Percentiles rank a stretch among this genome's conserved stretches.
phyloP scores from a whole-genome alignment of 2,113 vertebrate genomes.

The Nerophis lumbriciformis region DNA sequence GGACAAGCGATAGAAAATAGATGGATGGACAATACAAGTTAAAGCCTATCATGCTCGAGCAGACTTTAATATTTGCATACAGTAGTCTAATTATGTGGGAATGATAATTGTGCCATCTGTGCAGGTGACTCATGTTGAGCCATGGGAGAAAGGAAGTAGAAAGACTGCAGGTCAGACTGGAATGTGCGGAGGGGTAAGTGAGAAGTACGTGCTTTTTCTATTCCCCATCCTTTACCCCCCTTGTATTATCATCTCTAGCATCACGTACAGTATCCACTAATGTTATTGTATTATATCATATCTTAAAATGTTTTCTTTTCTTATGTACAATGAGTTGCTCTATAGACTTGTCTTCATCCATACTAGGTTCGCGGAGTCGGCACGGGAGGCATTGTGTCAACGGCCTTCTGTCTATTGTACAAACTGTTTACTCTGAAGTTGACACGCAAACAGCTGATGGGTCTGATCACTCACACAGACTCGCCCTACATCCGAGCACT shows the following conservation, averaged over 20 bases:
- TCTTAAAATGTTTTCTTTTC: background rate
- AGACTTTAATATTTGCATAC: too few species aligned
- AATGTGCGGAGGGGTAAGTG: conserved; percentile 99
- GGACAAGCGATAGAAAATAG: too few species aligned
- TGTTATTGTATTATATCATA: background rate
- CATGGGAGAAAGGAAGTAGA: conserved; percentile 97
- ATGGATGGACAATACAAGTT: too few species aligned
- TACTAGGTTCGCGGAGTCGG: conserved; percentile 93
- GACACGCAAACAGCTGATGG: conserved; percentile 98
- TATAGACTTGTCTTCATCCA: conserved; percentile 5
- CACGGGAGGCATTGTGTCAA: conserved; percentile 97
- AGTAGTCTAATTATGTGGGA: too few species aligned
- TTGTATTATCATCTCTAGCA: conserved; percentile 1
- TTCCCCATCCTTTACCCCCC: conserved; percentile 44
- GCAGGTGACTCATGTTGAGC: conserved; percentile 92
- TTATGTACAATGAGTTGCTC: background rate
- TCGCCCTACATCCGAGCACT: conserved; percentile 98
- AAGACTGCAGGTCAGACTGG: conserved; percentile 99
- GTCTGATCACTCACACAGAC: conserved; percentile 96
- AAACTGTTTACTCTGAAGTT: conserved; percentile 97
- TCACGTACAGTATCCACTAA: background rate
- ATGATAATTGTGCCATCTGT: background rate
- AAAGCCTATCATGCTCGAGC: too few species aligned
- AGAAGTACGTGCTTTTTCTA: conserved; percentile 96
- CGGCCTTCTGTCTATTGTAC: conserved; percentile 96